phyloP scores from a whole-genome alignment of 2,888 invertebrate species.

The Alitta virens region DNA sequence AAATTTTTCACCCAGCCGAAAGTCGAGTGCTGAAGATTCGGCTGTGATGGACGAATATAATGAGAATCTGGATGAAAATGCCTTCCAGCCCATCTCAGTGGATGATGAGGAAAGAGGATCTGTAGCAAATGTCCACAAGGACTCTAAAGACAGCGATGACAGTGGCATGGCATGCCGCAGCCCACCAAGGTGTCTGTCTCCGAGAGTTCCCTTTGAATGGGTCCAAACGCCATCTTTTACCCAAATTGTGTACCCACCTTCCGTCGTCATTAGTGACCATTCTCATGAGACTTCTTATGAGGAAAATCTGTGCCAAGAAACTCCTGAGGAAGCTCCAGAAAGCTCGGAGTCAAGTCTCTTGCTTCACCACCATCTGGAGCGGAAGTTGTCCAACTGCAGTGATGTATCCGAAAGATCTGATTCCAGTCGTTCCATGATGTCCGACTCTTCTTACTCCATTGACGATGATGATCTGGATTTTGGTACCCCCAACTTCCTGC shows the following conservation, averaged over 20 bases:
- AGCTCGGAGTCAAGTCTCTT: neutral
- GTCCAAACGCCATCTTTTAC: conserved; percentile 14
- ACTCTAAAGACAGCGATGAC: conserved; percentile 3
- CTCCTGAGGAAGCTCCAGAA: neutral
- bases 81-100: neutral
- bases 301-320: neutral
- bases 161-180: neutral
- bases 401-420: conserved; percentile 6
- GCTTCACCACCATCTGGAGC: neutral
- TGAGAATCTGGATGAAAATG: too few species aligned
- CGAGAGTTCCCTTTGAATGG: conserved; percentile 2
- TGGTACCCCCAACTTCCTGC: too few species aligned
- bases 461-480: conserved; percentile 8
- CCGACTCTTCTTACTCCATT: conserved; percentile 16
- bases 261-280: conserved; percentile 19
- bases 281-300: conserved; percentile 1
- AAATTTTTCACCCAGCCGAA: neutral
- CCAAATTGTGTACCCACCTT: conserved; percentile 9
- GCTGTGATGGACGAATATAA: neutral
- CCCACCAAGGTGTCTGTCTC: neutral
- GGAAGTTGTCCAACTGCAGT: conserved; percentile 14
- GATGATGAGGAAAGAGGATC: conserved; percentile 3
- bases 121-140: neutral
- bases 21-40: conserved; percentile 10
- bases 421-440: neutral